phyloP scores from a whole-genome alignment of 2,797 vertebrate species.

The Otolemur crassicaudatus region DNA sequence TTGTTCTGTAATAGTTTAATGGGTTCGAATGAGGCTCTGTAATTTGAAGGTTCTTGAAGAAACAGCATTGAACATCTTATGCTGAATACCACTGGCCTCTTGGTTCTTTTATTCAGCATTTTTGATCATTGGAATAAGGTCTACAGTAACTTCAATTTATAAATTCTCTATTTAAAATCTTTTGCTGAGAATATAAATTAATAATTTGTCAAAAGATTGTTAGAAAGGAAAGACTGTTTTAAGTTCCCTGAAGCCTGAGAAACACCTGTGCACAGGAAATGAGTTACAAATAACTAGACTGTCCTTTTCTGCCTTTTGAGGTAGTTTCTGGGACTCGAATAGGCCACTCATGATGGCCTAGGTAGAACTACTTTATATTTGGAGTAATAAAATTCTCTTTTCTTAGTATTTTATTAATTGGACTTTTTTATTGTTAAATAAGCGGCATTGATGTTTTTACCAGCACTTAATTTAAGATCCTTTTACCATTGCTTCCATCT shows the following conservation, averaged over 20 bases:
- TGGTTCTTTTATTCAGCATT: background rate
- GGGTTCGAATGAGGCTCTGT: background rate
- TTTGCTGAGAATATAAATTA: conserved; percentile 18
- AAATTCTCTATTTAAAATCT: conserved; percentile 12
- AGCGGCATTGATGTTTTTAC: background rate
- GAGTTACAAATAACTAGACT: background rate
- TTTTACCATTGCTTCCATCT: background rate
- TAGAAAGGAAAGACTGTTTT: conserved; percentile 33
- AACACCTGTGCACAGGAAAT: background rate
- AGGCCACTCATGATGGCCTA: background rate
- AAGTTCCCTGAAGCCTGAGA: background rate
- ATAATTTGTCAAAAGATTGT: background rate
- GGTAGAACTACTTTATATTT: background rate
- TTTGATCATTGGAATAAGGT: background rate
- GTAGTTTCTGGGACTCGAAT: background rate
- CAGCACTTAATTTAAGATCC: background rate
- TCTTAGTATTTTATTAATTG: conserved; percentile 19
- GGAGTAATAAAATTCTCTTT: conserved; percentile 18
- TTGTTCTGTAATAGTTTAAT: background rate
- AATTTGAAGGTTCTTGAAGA: background rate
- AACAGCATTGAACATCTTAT: background rate
- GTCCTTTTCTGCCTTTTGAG: background rate
- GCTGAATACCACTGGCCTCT: background rate
- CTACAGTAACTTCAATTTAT: conserved; percentile 3
- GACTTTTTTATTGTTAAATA: background rate